These are phyloP conservation scores for Tokudaia muenninki DNA, from an alignment of 2,797 vertebrate species.

Conservation along the genomic window DNA sequence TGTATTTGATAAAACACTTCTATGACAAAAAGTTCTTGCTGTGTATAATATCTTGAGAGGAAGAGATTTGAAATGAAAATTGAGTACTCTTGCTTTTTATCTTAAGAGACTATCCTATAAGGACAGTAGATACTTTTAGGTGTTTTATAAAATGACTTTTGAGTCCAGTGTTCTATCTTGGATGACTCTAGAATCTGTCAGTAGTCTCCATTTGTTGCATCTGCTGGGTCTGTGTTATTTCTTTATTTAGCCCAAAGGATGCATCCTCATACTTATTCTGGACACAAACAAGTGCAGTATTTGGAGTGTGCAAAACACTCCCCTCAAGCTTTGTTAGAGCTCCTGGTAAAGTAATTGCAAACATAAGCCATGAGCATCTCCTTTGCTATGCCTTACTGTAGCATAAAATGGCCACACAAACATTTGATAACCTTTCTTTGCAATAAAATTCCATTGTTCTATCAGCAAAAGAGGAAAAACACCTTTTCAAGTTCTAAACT, in stretches of 20 bases:
- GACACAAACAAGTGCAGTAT: neutral
- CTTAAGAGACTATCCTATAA: neutral
- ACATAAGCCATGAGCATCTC: neutral
- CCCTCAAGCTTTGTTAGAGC: neutral
- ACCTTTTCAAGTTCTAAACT: accelerated
- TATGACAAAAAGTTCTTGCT: neutral
- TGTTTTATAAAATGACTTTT: neutral
- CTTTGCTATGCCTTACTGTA: neutral
- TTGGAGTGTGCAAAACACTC: neutral
- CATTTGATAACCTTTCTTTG: neutral
- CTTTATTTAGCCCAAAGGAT: neutral
- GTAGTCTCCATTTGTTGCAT: neutral
- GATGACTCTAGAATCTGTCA: neutral
- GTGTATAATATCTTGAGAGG: neutral
- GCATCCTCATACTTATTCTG: too few species aligned
- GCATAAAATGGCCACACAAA: neutral
- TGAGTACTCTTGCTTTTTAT: neutral
- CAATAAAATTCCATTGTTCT: neutral
- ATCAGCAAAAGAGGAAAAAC: neutral
- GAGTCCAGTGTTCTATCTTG: neutral
- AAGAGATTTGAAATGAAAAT: neutral
- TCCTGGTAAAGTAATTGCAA: neutral
- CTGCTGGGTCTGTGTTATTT: too few species aligned
- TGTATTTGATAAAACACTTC: neutral
- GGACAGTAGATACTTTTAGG: neutral